Percentiles rank a stretch among this genome's conserved stretches.
Conservation (phyloP, 2,888 invertebrate genomes). For the Drosophila kanekoi region DNA sequence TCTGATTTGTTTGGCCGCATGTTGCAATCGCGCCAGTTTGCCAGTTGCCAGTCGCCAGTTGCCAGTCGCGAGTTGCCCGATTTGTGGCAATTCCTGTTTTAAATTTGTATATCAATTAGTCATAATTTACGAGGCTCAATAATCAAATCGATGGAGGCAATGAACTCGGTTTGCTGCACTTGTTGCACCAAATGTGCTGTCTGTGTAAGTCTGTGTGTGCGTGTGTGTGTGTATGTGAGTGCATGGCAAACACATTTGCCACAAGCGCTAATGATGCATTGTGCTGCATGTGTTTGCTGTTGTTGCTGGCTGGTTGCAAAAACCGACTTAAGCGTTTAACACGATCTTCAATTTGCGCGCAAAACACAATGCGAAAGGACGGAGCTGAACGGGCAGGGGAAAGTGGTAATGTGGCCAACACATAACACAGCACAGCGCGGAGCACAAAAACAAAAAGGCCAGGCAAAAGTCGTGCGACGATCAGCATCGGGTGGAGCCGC, state of each 20-base stretch:
- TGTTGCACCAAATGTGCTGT: constrained; percentile 65
- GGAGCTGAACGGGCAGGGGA: constrained; percentile 6
- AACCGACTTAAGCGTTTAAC: constrained; percentile 78
- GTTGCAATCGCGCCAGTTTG: constrained; percentile 12
- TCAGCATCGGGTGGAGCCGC: constrained; percentile 61
- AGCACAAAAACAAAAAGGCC: constrained; percentile 42
- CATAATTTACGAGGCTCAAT: constrained; percentile 72
- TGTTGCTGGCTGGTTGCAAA: constrained; percentile 24
- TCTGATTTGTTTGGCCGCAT: constrained; percentile 31
- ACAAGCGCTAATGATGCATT: constrained; percentile 82
- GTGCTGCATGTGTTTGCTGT: constrained; percentile 59
- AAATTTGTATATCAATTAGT: constrained; percentile 80
- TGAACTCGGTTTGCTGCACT: constrained; percentile 71
- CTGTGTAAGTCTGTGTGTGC: constrained; percentile 2
- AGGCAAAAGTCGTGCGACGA: constrained; percentile 73
- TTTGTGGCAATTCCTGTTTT: constrained; percentile 34
- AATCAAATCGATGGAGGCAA: constrained; percentile 68
- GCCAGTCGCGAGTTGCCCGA: constrained; percentile 3
- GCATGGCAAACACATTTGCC: constrained; percentile 79
- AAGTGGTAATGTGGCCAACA: constrained; percentile 36
- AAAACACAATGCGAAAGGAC: constrained; percentile 42
- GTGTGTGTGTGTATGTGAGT: constrained; percentile 33
- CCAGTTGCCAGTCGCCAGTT: background rate
- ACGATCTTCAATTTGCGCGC: constrained; percentile 80
- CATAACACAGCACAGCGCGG: constrained; percentile 23